Evolutionary conservation across 2,888 invertebrate species (phyloP).

Genomic region (Deladenus siricidicola): DNA sequence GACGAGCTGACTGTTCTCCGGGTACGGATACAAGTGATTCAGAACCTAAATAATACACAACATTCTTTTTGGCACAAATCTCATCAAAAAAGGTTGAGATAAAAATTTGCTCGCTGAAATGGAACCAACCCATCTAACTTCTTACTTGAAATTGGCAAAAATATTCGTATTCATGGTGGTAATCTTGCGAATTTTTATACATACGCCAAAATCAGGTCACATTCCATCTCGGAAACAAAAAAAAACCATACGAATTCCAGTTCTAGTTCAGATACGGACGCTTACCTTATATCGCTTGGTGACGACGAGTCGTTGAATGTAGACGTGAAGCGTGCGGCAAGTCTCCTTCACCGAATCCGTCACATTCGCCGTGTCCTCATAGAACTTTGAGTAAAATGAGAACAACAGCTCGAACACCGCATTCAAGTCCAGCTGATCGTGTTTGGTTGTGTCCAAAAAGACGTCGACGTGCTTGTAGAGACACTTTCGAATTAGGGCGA

Average conservation of each 20-base stretch:
- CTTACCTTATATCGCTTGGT: conserved; percentile 14
- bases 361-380: conserved; percentile 2
- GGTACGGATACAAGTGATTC: conserved; percentile 14
- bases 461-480: conserved; percentile 22
- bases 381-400: conserved; percentile 10
- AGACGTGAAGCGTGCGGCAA: conserved; percentile 5
- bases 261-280: no score
- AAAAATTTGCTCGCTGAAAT: background rate
- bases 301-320: conserved; percentile 15
- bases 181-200: no score
- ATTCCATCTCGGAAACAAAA: no score
- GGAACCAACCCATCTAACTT: background rate
- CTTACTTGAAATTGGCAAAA: background rate
- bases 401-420: conserved; percentile 10
- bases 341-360: conserved; percentile 11
- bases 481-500: conserved; percentile 22
- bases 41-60: conserved; percentile 19
- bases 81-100: background rate
- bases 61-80: background rate
- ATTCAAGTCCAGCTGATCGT: conserved; percentile 10
- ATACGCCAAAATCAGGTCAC: no score
- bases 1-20: conserved; percentile 17
- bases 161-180: background rate
- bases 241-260: no score
- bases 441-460: conserved; percentile 6